Base-by-base conservation (phyloP, 2,797 vertebrate genomes). In the Lacerta viridis region DNA sequence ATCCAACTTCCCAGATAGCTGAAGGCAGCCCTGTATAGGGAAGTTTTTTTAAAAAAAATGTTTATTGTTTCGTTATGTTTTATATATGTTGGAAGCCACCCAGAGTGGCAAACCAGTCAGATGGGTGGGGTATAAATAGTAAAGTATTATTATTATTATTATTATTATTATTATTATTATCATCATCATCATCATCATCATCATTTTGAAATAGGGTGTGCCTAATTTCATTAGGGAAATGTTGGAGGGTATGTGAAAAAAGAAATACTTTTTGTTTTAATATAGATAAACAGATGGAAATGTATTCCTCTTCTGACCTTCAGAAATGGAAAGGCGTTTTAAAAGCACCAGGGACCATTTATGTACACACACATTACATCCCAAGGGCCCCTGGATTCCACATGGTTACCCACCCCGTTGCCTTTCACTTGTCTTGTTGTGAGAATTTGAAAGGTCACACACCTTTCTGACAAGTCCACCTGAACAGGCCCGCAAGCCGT, bases 311-410 rank as follows among this genome's bases (percentile, higher is more conserved):
- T 69, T 85, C 79, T 41, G 72, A 50, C 39, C 90, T 90, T 84
- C 72, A 75, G 59, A 80, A 83, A 64, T 55, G 50, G 43, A 33
- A 83, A 89, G 15, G 3, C 5, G 13, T 80, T 74, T 88, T 6
- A 27, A 80, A 59, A 68, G 17, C 25, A 55, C 55, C 43, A 33
- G 36, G 41, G 76, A 0, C 0, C 5, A 46, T 64, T 64, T 3
- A 13, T 90, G 86, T 61, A 71, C 17, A n/a, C 75, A 77, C 27
- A 39, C 46, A 1, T n/a, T 71, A 69, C 59, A 8, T 9, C 50
- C 55, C 79, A 2, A 66, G 66, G 80, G 5, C 66, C 88, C 7
- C 18, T 8, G 80, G 64, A 3, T 82, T 20, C 29, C 41, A 64
- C 69, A 17, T 85, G n/a, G 11, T 11, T 89, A 41, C 87, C 71